Percentiles rank a stretch among this genome's conserved stretches.
phyloP scores from a whole-genome alignment of 2,113 vertebrate genomes.

The Eulemur rufifrons region DNA sequence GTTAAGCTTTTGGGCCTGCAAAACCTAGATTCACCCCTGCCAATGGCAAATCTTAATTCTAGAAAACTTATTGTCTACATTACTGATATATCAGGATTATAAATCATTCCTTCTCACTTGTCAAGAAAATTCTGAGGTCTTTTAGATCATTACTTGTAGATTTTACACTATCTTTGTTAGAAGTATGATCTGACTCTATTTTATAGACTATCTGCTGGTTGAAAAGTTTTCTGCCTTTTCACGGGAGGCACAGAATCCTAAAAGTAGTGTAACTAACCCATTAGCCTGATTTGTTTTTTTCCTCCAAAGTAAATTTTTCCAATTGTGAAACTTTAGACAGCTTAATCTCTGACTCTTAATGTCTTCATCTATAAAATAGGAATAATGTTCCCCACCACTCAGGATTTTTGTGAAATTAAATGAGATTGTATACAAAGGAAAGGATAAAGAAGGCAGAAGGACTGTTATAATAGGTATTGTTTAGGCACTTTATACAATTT shows the following conservation, averaged over 20 bases:
- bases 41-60: neutral
- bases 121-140: neutral
- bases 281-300: neutral
- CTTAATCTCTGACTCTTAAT: neutral
- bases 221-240: neutral
- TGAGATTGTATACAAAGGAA: neutral
- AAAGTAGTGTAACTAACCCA: neutral
- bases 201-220: neutral
- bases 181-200: neutral
- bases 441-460: neutral
- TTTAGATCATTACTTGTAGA: slow-evolving; percentile 5
- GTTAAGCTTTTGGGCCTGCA: neutral
- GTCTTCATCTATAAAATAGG: neutral
- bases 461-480: neutral
- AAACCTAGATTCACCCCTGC: neutral
- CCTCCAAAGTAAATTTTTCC: neutral
- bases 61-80: neutral
- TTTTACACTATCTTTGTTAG: neutral
- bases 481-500: neutral
- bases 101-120: neutral
- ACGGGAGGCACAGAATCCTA: neutral
- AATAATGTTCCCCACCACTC: neutral
- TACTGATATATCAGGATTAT: neutral
- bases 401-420: neutral
- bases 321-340: neutral